phyloP scores from a whole-genome alignment of 2,797 vertebrate genomes.

The Tiaroga cobitis region DNA sequence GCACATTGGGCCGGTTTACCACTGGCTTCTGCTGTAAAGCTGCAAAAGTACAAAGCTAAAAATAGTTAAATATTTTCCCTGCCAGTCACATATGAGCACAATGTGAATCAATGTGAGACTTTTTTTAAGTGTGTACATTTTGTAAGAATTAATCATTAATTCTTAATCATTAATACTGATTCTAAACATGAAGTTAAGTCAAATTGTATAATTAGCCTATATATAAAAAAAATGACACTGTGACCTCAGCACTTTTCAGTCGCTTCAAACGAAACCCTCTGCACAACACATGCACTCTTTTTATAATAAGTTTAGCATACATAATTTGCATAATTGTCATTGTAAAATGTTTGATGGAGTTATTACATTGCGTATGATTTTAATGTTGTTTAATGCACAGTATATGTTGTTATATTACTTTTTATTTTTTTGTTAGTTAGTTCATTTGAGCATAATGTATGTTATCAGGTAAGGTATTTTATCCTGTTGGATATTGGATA shows the following conservation, averaged over 20 bases:
- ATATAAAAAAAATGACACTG: background rate
- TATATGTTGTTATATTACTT: background rate
- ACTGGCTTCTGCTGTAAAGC: background rate
- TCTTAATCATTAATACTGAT: background rate
- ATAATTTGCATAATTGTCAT: background rate
- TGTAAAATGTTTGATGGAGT: background rate
- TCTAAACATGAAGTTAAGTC: background rate
- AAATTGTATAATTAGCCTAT: constrained; percentile 3
- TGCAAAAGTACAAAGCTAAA: background rate
- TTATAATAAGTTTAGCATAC: background rate
- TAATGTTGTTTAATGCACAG: background rate
- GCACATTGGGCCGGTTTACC: constrained; percentile 7
- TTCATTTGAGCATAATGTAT: background rate
- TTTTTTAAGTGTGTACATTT: background rate
- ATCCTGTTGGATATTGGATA: background rate
- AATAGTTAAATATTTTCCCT: background rate
- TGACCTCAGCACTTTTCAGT: background rate
- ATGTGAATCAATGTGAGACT: background rate
- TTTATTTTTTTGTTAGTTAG: background rate
- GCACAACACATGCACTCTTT: background rate
- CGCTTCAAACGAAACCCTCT: background rate
- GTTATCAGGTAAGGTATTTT: constrained; percentile 5
- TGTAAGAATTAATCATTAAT: too few relatives aligned
- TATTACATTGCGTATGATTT: background rate
- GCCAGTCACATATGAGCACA: background rate